These are phyloP conservation scores for Uria aalge DNA, from an alignment of 2,113 vertebrate species.

Conservation along the genomic window DNA sequence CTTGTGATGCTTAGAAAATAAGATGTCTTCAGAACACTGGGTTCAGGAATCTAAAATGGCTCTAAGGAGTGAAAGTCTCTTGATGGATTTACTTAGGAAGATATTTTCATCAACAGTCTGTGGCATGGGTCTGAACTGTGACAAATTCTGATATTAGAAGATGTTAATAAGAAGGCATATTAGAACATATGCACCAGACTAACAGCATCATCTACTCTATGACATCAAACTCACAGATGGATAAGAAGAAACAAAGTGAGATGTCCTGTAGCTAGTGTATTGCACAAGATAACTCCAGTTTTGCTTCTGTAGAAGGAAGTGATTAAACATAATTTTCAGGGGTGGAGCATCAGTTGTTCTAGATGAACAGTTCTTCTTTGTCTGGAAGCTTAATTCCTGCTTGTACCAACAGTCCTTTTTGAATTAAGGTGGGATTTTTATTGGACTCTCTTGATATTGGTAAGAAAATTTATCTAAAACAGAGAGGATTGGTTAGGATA, in stretches of 20 bases:
- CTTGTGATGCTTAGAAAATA: background rate
- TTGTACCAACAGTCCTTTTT: background rate
- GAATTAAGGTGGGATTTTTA: background rate
- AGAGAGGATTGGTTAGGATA: background rate
- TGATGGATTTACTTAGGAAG: background rate
- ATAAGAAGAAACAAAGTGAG: background rate
- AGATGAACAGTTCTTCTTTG: background rate
- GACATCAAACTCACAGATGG: background rate
- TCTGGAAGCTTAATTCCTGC: background rate
- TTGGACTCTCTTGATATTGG: background rate
- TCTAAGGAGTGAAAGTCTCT: background rate
- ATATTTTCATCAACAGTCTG: background rate
- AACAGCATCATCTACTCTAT: background rate
- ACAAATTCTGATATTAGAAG: background rate
- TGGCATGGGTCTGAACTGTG: background rate
- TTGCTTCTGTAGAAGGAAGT: background rate
- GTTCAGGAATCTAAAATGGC: background rate
- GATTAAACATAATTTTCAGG: background rate
- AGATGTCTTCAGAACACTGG: background rate
- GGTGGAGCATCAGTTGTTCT: background rate
- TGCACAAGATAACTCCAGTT: background rate
- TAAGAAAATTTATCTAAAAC: background rate
- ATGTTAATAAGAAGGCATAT: background rate
- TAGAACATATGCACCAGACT: background rate
- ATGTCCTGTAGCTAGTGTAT: background rate